Evolutionary conservation across 2,888 invertebrate species (phyloP).

Genomic region (Gerris lacustris): DNA sequence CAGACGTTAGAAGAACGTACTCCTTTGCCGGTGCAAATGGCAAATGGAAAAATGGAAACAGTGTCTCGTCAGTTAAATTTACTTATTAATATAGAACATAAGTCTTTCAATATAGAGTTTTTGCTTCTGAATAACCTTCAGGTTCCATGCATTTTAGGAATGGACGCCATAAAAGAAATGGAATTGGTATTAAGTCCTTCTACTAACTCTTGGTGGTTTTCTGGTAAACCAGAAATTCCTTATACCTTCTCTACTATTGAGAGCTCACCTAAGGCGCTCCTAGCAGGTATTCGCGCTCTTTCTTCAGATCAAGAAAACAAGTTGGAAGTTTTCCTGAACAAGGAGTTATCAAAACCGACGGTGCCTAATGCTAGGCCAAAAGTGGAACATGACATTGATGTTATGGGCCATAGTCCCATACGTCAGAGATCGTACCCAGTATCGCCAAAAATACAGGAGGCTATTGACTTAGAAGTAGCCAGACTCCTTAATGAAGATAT

Average conservation of each 20-base stretch:
- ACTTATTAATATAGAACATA: not conserved
- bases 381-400: conserved; percentile 7
- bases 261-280: not conserved
- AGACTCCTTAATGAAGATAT: conserved; percentile 3
- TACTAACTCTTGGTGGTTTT: not conserved
- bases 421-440: conserved; percentile 3
- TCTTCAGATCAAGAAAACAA: not conserved
- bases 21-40: not conserved
- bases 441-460: conserved; percentile 5
- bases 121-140: not conserved
- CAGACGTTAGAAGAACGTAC: not conserved
- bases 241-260: too few species aligned
- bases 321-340: not conserved
- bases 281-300: not conserved
- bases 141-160: not conserved
- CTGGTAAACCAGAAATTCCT: not conserved
- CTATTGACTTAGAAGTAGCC: conserved; percentile 1
- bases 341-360: not conserved
- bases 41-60: not conserved
- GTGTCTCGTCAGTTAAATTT: not conserved
- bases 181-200: not conserved
- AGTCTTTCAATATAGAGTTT: not conserved
- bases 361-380: not conserved
- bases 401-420: not conserved
- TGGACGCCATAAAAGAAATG: too few species aligned